phyloP scores from a whole-genome alignment of 2,113 vertebrate species.

The Xiphorhynchus elegans region DNA sequence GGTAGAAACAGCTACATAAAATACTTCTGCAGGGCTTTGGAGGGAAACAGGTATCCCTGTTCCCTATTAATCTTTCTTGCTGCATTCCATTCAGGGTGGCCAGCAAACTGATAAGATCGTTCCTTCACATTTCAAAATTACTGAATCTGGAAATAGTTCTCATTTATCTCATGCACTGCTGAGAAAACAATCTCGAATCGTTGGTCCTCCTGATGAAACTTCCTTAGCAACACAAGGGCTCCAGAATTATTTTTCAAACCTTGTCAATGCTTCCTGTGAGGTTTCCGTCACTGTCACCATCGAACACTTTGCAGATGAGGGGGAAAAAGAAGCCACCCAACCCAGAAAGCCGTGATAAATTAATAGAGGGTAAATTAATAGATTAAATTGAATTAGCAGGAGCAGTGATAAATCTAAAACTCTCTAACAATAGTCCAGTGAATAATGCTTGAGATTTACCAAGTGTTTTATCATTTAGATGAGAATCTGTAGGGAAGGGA shows the following conservation, averaged over 20 bases:
- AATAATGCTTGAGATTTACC: neutral
- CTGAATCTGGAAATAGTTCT: conserved; percentile 63
- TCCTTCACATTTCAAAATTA: conserved; percentile 68
- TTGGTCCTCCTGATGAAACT: conserved; percentile 66
- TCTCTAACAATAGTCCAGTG: neutral
- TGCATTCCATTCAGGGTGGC: conserved; percentile 36
- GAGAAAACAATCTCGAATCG: conserved; percentile 61
- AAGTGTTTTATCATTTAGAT: neutral
- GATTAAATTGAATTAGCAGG: conserved; percentile 40
- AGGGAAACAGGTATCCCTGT: neutral
- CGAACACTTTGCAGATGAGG: neutral
- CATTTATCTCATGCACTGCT: conserved; percentile 65
- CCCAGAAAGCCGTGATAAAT: conserved; percentile 35
- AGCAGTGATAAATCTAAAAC: conserved; percentile 30
- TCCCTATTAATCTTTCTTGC: conserved; percentile 43
- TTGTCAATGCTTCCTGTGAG: conserved; percentile 62
- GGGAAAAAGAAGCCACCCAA: neutral
- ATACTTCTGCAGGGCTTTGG: neutral
- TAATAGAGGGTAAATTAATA: conserved; percentile 3
- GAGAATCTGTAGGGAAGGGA: neutral
- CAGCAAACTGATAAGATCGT: conserved; percentile 58
- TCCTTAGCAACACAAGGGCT: conserved; percentile 62
- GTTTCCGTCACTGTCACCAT: conserved; percentile 58
- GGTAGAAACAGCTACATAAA: neutral
- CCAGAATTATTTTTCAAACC: conserved; percentile 67